Evolutionary conservation across 2,113 vertebrate genomes (phyloP), one percentile per base, ranked within the genome.

Genomic region (Platysternon megacephalum): DNA sequence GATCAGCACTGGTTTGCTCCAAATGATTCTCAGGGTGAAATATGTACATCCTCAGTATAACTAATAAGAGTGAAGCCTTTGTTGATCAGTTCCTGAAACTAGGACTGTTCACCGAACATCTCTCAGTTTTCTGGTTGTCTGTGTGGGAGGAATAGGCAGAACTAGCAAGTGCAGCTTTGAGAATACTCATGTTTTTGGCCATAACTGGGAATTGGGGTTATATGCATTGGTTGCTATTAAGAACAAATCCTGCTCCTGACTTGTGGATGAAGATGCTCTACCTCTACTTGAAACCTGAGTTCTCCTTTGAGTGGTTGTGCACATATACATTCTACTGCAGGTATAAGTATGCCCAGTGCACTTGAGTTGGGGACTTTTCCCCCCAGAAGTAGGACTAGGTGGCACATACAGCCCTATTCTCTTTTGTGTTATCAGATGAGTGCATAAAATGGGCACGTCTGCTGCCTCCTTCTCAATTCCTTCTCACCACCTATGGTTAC

Each of bases 131-230:
- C 1, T 0, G 1, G 21, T 51, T 90, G 88, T 82, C 17, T 93
- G 8, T 84, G 26, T 84, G 55, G 26, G 85, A 78, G 32, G 52
- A 84, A 5, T 79, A 39, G 6, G 6, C 10, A 78, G n/a, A 42
- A 35, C 78, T 76, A 16, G 3, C 19, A 87, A 86, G 21, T 1
- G 52, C 79, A 26, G 2, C 79, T 84, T 87, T 89, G 42, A 79
- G 48, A 7, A 19, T n/a, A 84, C 14, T 80, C 51, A 61, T 84
- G 28, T 3, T 39, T 90, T 88, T 65, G 78, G 1, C 32, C 32
- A 2, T 0, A 0, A 0, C 2, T 35, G 2, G 86, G 21, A 3
- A 0, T 11, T n/a, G n/a, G n/a, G n/a, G n/a, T n/a, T 49, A 80
- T 19, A 42, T 81, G 12, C 83, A 48, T 32, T 95, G 1, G 24